Conservation (phyloP, 2,797 vertebrate species). For the Ctenosaura bakeri region DNA sequence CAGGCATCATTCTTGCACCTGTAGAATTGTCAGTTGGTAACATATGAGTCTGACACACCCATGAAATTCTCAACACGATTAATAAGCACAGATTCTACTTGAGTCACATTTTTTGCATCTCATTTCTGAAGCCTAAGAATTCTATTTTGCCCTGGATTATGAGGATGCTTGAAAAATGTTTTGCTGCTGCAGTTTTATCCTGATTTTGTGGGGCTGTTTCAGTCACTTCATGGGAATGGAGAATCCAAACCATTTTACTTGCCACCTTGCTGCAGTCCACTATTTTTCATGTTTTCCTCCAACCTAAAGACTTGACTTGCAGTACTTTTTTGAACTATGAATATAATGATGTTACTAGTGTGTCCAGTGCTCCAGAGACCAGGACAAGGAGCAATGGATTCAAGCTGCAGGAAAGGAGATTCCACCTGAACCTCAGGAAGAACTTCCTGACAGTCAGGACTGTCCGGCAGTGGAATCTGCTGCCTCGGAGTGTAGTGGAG, state of each 20-base stretch:
- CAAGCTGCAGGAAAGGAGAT: no score
- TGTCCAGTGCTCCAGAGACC: no score
- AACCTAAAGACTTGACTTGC: neutral
- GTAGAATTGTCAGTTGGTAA: conserved; percentile 29
- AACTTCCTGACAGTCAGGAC: no score
- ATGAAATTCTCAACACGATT: neutral
- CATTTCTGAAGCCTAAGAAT: conserved; percentile 25
- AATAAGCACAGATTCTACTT: neutral
- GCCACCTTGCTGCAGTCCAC: neutral
- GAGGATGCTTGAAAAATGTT: neutral
- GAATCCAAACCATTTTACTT: neutral
- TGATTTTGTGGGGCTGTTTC: neutral
- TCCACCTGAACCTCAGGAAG: no score
- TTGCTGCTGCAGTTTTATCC: neutral
- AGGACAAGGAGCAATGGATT: no score
- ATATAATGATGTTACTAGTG: neutral
- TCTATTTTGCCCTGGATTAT: neutral
- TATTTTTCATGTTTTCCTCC: no score
- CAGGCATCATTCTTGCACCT: neutral
- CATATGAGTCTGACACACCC: neutral
- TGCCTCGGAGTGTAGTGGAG: no score
- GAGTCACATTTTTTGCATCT: neutral
- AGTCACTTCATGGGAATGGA: neutral
- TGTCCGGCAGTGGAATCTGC: no score
- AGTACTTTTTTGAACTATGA: neutral